These are phyloP conservation scores for Psephotus haematonotus DNA, from an alignment of 2,113 vertebrate genomes.

Conservation along the genomic window DNA sequence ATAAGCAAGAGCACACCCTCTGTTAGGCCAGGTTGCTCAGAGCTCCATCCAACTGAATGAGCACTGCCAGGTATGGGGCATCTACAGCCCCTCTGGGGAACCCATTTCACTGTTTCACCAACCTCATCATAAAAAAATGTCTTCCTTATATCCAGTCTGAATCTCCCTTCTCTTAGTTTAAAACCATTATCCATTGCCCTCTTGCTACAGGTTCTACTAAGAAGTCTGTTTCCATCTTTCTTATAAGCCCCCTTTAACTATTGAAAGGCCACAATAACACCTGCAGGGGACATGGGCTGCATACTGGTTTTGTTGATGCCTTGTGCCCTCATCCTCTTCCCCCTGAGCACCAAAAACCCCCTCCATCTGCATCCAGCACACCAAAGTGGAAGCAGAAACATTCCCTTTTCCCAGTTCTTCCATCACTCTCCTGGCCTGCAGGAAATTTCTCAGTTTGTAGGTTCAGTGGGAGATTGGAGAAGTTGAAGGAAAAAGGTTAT, in stretches of 20 bases:
- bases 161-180: not conserved
- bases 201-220: accelerated
- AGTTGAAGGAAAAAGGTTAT: not conserved
- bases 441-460: not conserved
- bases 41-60: accelerated
- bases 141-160: not conserved
- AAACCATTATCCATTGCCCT: not conserved
- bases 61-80: too few species aligned
- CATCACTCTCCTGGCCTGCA: not conserved
- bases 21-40: not conserved
- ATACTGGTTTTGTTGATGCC: not conserved
- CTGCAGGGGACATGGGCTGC: accelerated
- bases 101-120: not conserved
- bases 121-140: not conserved
- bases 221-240: not conserved
- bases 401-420: not conserved
- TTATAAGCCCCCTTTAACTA: not conserved
- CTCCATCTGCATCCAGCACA: not conserved
- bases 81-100: not conserved
- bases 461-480: not conserved
- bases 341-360: not conserved
- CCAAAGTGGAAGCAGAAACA: not conserved
- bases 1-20: not conserved
- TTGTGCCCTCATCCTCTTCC: not conserved
- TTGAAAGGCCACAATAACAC: not conserved